Conservation (phyloP, 2,888 invertebrate genomes). For the Drosophila siamana region DNA sequence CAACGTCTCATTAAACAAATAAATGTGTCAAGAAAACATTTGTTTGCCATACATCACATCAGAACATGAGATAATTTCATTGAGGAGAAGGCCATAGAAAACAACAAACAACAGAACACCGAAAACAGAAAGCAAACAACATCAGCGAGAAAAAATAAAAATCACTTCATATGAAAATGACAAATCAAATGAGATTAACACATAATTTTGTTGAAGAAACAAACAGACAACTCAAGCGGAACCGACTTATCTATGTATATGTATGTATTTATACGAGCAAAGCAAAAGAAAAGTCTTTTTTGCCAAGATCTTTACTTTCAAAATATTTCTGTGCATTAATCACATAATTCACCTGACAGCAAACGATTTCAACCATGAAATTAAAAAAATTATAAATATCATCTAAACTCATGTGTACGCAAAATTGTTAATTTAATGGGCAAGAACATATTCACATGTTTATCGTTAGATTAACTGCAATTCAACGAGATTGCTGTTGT, state of each 20-base stretch:
- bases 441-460: neutral
- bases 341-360: constrained; percentile 71
- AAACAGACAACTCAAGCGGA: constrained; percentile 49
- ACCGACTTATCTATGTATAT: neutral
- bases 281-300: constrained; percentile 22
- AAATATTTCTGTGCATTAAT: constrained; percentile 55
- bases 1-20: constrained; percentile 74
- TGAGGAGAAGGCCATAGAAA: constrained; percentile 49
- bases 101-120: constrained; percentile 11
- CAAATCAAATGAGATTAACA: constrained; percentile 79
- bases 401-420: constrained; percentile 36
- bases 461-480: neutral
- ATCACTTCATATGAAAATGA: constrained; percentile 77
- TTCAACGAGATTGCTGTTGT: no score
- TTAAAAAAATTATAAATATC: constrained; percentile 63
- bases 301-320: no score
- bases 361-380: constrained; percentile 60
- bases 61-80: constrained; percentile 46
- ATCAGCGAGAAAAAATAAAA: constrained; percentile 15
- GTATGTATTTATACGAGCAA: neutral
- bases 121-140: constrained; percentile 15
- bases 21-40: constrained; percentile 67
- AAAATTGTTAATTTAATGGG: constrained; percentile 9
- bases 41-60: constrained; percentile 62
- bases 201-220: constrained; percentile 58